Base-by-base conservation (phyloP, 2,113 vertebrate genomes). In the Pitta sordida region DNA sequence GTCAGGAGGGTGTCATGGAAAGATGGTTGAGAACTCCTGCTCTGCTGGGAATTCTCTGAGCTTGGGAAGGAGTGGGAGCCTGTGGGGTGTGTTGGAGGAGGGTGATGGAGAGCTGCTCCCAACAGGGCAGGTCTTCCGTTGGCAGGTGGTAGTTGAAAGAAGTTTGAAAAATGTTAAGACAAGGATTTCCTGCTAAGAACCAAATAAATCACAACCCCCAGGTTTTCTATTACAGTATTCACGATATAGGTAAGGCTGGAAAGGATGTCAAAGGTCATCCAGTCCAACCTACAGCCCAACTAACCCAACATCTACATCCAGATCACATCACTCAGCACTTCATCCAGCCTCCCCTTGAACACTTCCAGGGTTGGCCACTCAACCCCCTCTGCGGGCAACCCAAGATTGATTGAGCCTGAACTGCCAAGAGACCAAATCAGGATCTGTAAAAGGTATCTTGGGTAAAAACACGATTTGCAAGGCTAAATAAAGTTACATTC, bases 41-140 rank as follows among this genome's bases (percentile, higher is more conserved):
- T 26, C 70, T 13, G 11, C 37, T 48, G 43, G 39, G 37, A 11
- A 44, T 88, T 49, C 30, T n/a, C 10, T 2, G 5, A 36, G 43
- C 8, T 7, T 15, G 44, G 63, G 52, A 30, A 41, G 43, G n/a
- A 13, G 43, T 44, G 43, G 43, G 43, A 44, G 43, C 43, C 16
- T 44, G 43, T 44, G 43, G 43, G 17, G 52, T 30, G n/a, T 3
- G 0, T 46, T 17, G 1, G 4, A 34, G 34, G 51, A 34, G 36
- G 55, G n/a, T 8, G 6, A 8, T 0, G 2, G 18, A 32, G 53
- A 49, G 29, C 64, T 32, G 39, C 34, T n/a, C 23, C 2, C 0
- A 41, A 13, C 3, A 4, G 37, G 55, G 29, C 32, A 41, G 41
- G n/a, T 15, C n/a, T 41, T 21, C 52, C 12, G n/a, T 5, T 13